Percentiles rank a stretch among this genome's conserved stretches.
phyloP scores from a whole-genome alignment of 2,888 invertebrate genomes.

The Hypena proboscidalis region DNA sequence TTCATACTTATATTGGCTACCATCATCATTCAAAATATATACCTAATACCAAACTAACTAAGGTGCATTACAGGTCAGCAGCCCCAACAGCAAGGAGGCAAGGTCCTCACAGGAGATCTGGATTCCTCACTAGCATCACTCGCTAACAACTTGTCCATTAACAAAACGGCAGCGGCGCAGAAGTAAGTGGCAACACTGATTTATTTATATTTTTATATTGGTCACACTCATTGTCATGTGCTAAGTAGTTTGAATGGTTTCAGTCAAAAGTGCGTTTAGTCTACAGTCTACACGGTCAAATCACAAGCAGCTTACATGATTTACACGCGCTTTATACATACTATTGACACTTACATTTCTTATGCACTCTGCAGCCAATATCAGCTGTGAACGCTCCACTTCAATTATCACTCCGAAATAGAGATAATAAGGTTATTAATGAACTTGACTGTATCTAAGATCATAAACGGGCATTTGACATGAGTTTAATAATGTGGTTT shows the following conservation, averaged over 20 bases:
- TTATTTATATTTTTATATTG: slow-evolving; percentile 24
- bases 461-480: no score
- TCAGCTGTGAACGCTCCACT: no score
- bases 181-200: slow-evolving; percentile 85
- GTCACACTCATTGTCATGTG: slow-evolving; percentile 46
- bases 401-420: no score
- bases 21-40: slow-evolving; percentile 6
- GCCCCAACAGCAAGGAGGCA: slow-evolving; percentile 81
- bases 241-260: slow-evolving; percentile 54
- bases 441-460: no score
- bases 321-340: background rate
- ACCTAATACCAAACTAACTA: slow-evolving; percentile 24
- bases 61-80: slow-evolving; percentile 63
- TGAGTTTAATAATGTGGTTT: no score
- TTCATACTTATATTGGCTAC: background rate
- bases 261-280: slow-evolving; percentile 33
- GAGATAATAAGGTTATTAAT: no score
- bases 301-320: background rate
- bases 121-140: slow-evolving; percentile 97
- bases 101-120: slow-evolving; percentile 95
- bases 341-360: no score
- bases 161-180: slow-evolving; percentile 89
- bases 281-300: no score
- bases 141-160: slow-evolving; percentile 96
- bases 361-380: no score